phyloP scores from a whole-genome alignment of 2,113 vertebrate genomes.

The Eclectus roratus region DNA sequence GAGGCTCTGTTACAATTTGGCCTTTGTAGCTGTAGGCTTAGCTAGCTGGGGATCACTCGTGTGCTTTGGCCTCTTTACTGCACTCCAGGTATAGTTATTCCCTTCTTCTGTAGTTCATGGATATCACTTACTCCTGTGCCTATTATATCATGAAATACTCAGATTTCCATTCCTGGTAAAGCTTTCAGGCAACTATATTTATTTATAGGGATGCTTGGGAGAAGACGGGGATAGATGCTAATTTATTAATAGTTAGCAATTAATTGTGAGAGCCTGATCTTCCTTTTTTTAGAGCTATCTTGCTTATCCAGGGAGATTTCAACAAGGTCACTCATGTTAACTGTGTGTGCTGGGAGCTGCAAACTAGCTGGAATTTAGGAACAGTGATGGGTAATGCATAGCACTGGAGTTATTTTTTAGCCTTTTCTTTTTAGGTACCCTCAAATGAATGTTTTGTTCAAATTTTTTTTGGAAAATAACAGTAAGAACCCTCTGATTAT shows the following conservation, averaged over 20 bases:
- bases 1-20: not conserved
- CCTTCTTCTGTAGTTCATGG: not conserved
- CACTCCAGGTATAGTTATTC: not conserved
- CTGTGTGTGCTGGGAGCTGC: not conserved
- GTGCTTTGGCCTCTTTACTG: not conserved
- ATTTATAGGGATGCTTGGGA: not conserved
- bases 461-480: not conserved
- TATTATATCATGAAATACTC: not conserved
- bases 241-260: conserved; percentile 40
- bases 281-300: conserved; percentile 16
- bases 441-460: not conserved
- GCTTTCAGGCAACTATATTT: not conserved
- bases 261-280: not conserved
- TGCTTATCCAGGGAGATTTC: conserved; percentile 14
- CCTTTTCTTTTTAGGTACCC: not conserved
- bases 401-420: not conserved
- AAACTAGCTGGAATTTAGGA: not conserved
- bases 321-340: not conserved
- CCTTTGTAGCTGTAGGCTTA: not conserved
- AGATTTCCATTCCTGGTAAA: conserved; percentile 17
- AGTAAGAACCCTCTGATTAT: not conserved
- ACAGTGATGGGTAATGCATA: not conserved
- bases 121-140: not conserved
- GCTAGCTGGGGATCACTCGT: rapidly evolving
- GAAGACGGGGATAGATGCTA: not conserved